Base-by-base conservation (phyloP, 53 echinoderm and acorn worm species). In the Holothuria scabra region DNA sequence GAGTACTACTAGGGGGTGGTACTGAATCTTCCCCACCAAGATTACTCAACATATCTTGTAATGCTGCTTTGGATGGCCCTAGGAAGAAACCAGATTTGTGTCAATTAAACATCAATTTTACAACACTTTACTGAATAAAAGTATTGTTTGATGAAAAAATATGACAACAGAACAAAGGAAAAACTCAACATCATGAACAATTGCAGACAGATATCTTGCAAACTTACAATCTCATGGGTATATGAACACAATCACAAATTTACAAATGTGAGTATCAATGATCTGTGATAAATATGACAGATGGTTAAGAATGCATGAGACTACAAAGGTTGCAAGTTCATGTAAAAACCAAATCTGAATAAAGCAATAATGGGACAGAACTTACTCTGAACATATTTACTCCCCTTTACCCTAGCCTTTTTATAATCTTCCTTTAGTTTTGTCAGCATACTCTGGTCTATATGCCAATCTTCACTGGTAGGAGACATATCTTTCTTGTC, bases 351-450 rank as follows among this genome's bases (percentile, higher is more conserved):
- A 16, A 52, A 16, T 52, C 16, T 52, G 52, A 18, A 18, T 18
- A 52, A 14, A 52, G 52, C 11, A 52, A 70, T 13, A 22, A 6
- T 14, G 64, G 22, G n/a, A n/a, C n/a, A n/a, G n/a, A 22, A 87
- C 92, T 86, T 90, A 92, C 93, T 86, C 70, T 93, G 93, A 28
- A 79, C 90, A 87, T 79, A 87, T 90, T 90, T 90, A 80, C 90
- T 93, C 33, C 87, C 93, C 81, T 85, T 91, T 60, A 84, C 59
- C 83, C 96, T 87, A 71, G 99, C 91, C 79, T 99, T 99, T 83
- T 99, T 99, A 84, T 99, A 95, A 52, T 99, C 99, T 85, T 99
- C 99, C 83, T 99, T 99, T 4, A 99, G 88, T 86, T 95, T 99
- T 78, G 85, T 91, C 84, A 99, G 90, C 92, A 95, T 94, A 69